These are phyloP conservation scores for Hipparchia sbordonii DNA, from an alignment of 2,888 invertebrate species.

Conservation along the genomic window DNA sequence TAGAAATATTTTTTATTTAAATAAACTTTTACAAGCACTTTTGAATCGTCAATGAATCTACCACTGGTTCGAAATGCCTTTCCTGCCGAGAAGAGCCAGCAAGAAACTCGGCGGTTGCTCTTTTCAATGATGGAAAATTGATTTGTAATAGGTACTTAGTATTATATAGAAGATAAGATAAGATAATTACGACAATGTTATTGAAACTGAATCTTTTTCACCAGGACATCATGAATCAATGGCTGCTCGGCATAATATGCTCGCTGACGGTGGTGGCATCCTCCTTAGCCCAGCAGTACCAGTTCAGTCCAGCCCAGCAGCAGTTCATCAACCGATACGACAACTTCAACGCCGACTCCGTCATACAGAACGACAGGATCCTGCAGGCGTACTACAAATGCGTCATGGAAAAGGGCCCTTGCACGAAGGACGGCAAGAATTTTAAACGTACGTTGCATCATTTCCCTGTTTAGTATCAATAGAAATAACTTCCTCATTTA, in stretches of 20 bases:
- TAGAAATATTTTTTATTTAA: too few relatives aligned
- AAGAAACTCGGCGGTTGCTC: too few relatives aligned
- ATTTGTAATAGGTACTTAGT: too few relatives aligned
- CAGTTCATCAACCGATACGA: slow-evolving; percentile 65
- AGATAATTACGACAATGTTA: too few relatives aligned
- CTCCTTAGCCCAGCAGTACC: slow-evolving; percentile 56
- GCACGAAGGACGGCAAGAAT: slow-evolving; percentile 75
- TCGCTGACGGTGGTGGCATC: slow-evolving; percentile 68
- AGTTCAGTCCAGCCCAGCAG: neutral
- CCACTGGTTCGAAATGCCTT: too few relatives aligned
- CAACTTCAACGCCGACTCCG: slow-evolving; percentile 74
- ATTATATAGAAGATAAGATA: too few relatives aligned
- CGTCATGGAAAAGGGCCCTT: slow-evolving; percentile 78
- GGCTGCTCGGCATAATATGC: slow-evolving; percentile 54
- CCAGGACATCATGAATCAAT: slow-evolving; percentile 61
- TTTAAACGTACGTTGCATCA: slow-evolving; percentile 68
- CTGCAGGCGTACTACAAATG: slow-evolving; percentile 76
- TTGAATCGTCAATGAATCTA: too few relatives aligned
- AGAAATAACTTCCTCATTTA: neutral
- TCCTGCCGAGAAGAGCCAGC: too few relatives aligned
- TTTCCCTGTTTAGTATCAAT: slow-evolving; percentile 7
- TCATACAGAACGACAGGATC: slow-evolving; percentile 75
- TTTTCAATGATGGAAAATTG: too few relatives aligned
- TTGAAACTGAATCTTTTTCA: neutral
- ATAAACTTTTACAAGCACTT: too few relatives aligned